Base-by-base conservation (phyloP, 2,113 vertebrate genomes). In the Otis tarda region DNA sequence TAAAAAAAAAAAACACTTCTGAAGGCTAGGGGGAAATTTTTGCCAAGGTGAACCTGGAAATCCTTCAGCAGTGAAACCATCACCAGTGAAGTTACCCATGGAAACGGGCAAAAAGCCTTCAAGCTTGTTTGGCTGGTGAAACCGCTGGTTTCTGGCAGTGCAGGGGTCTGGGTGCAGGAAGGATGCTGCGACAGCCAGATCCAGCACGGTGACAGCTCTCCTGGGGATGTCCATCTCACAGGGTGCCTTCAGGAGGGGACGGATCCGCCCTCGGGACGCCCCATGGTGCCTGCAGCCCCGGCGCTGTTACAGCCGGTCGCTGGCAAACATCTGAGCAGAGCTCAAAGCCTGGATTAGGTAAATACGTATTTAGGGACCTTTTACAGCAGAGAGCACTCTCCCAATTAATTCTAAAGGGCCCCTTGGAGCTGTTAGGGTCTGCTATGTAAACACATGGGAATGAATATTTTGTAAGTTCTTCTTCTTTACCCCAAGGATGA, bases 281-380 rank as follows among this genome's bases (percentile, higher is more conserved):
- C 11, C 0, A 0, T 4, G 4, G 24, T 28, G 30, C 27, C 31
- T 22, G n/a, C 8, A 73, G 33, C 49, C 39, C 60, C 22, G 2
- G 45, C 33, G 69, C 61, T 67, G 19, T 39, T 45, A 19, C 60
- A 87, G 77, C 49, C 74, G 61, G 63, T 74, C 69, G 78, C 71
- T 70, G 89, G 65, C 67, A 81, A 61, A 77, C 45, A 49, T 45
- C 76, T 70, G 83, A 96, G 74, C 7, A 1, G 35, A 89, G 91
- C 95, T 95, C 83, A 90, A 69, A 93, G 87, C 24, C 70, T 95
- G 95, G 94, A 96, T 97, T 93, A 87, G 89, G 83, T 87, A 97
- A 97, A 97, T 89, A 97, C 21, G 6, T 94, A 96, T 91, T 97
- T 94, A 93, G 96, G 94, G 97, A 97, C 93, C 94, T 98, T 97